These are phyloP conservation scores for Venustaconcha ellipsiformis DNA, from an alignment of 1,140 invertebrate species.

Conservation along the genomic window DNA sequence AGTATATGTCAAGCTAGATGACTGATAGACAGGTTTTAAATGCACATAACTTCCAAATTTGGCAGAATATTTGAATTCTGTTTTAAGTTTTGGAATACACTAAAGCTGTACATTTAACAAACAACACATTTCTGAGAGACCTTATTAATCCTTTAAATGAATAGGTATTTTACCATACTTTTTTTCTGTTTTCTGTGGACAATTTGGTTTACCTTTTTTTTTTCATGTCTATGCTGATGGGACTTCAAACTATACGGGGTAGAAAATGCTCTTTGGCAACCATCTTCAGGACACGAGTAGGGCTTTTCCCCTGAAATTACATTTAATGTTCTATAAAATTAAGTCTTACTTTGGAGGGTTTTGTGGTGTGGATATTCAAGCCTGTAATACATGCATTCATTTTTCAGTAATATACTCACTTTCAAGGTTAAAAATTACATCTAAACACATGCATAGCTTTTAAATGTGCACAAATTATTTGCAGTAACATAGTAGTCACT, in stretches of 20 bases:
- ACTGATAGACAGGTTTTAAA: no score
- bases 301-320: conserved; percentile 58
- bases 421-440: neutral
- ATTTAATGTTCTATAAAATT: conserved; percentile 3
- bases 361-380: neutral
- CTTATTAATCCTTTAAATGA: no score
- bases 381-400: neutral
- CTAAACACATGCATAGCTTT: neutral
- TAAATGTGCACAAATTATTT: no score
- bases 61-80: no score
- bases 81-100: no score
- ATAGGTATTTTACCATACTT: no score
- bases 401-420: neutral
- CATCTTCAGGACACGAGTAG: conserved; percentile 78
- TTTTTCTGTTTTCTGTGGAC: no score
- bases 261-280: conserved; percentile 91
- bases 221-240: conserved; percentile 78
- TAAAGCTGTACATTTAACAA: no score
- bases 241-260: conserved; percentile 85
- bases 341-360: neutral
- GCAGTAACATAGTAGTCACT: no score
- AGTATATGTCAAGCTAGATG: no score
- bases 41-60: no score
- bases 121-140: no score
- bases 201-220: conserved; percentile 16